Evolutionary conservation across 2,888 invertebrate genomes (phyloP).

Genomic region (Sabellastarte sp.): DNA sequence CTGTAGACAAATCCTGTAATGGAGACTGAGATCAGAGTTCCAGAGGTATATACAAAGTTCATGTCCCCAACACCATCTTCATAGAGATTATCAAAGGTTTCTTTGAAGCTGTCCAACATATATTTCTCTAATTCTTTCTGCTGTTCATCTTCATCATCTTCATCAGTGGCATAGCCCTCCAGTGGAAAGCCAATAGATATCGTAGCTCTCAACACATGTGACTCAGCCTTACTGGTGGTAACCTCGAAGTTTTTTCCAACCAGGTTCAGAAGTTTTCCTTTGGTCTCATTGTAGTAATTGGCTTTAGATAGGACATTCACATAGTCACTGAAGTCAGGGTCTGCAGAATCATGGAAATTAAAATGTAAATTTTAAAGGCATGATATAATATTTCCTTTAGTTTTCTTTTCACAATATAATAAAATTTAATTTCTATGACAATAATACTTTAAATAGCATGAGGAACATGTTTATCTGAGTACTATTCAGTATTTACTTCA

Average conservation of each 20-base stretch:
- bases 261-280: slow-evolving; percentile 9
- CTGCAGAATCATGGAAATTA: no score
- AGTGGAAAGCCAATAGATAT: slow-evolving; percentile 20
- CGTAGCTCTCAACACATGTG: slow-evolving; percentile 8
- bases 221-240: slow-evolving; percentile 1
- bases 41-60: slow-evolving; percentile 4
- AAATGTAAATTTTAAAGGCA: no score
- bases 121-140: slow-evolving; percentile 7
- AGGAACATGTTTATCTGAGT: no score
- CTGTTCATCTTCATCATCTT: slow-evolving; percentile 9
- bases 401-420: no score
- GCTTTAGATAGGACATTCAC: slow-evolving; percentile 12
- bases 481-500: no score
- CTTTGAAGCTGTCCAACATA: slow-evolving; percentile 7
- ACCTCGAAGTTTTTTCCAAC: slow-evolving; percentile 17
- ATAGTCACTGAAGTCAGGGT: slow-evolving; percentile 14
- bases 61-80: neutral
- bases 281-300: slow-evolving; percentile 6
- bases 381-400: no score
- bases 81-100: neutral
- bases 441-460: no score
- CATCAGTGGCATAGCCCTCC: slow-evolving; percentile 14
- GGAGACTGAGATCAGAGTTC: neutral
- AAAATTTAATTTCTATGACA: no score
- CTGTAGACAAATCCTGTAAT: slow-evolving; percentile 18